Evolutionary conservation across 2,113 vertebrate genomes (phyloP), one percentile per base, ranked within the genome.

Genomic region (Polypterus bichir): DNA sequence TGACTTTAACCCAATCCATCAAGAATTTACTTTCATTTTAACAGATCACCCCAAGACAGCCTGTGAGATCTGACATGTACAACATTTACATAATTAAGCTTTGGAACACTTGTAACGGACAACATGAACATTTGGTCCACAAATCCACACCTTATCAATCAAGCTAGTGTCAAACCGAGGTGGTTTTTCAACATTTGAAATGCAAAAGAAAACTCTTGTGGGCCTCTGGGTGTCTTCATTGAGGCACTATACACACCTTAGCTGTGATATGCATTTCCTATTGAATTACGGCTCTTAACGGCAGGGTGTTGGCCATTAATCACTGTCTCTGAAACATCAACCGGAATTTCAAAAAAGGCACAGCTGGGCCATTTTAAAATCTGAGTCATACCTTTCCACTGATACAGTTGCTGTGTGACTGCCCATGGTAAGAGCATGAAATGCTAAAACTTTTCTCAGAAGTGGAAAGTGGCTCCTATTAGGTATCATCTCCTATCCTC

Each of bases 241-340:
- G 8, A 53, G 68, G 69, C 59, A 64, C 65, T 67, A 73, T 65
- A 65, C 67, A 66, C 73, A 70, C 44, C 69, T 66, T 66, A 64
- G 66, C 66, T 71, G 68, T 61, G 59, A 7, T 7, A 58, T 61
- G 71, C 70, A 70, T 67, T 57, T 61, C 66, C 69, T 27, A 27
- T 27, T 68, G 63, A n/a, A 69, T 62, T 46, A 70, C 60, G 63
- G 48, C 60, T 58, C 64, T 63, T 6, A 65, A 66, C 64, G 72
- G 69, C 60, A 9, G 48, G 70, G 68, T 70, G 72, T 59, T 61
- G 48, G 62, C 73, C 81, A 86, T 86, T 81, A 75, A 86, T 86
- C 86, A 86, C 70, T 6, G 49, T 71, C 72, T 71, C 77, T 71
- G 73, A 76, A 80, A 81, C 79, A 81, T 78, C 77, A 81, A 81